phyloP scores from a whole-genome alignment of 2,888 invertebrate species.

The Drosophila neutralis region DNA sequence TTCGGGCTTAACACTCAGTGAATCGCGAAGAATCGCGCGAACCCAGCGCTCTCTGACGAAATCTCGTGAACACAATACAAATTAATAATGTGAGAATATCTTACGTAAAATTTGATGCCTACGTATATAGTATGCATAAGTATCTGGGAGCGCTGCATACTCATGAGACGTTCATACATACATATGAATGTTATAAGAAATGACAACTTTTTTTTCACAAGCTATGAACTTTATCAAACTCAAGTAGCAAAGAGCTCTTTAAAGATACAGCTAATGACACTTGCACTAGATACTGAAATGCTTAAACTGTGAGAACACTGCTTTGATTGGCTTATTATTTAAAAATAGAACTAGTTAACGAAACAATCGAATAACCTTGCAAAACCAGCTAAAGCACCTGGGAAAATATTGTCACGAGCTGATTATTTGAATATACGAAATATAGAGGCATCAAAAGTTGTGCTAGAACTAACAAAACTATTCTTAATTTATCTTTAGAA shows the following conservation, averaged over 20 bases:
- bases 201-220: conserved; percentile 24
- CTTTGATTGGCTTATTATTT: conserved; percentile 4
- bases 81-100: conserved; percentile 77
- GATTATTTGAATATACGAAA: background rate
- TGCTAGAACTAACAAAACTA: background rate
- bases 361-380: conserved; percentile 43
- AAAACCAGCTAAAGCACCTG: conserved; percentile 11
- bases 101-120: conserved; percentile 59
- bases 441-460: no score
- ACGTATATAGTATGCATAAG: conserved; percentile 17
- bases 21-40: conserved; percentile 28
- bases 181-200: conserved; percentile 15
- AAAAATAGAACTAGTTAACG: conserved; percentile 13
- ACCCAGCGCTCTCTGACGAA: conserved; percentile 46
- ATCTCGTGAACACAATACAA: conserved; percentile 69
- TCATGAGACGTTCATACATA: background rate
- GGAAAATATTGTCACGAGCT: conserved; percentile 14
- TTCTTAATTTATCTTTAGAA: background rate
- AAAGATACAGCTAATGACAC: conserved; percentile 22
- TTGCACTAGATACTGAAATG: conserved; percentile 36
- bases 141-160: conserved; percentile 34
- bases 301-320: conserved; percentile 40
- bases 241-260: conserved; percentile 32
- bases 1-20: conserved; percentile 52
- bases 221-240: conserved; percentile 51